A percentile compares a stretch with the other conserved stretches of the same genome.
Evolutionary conservation across 2,888 invertebrate species (phyloP).

Genomic region (Dasysyrphus albostriatus): DNA sequence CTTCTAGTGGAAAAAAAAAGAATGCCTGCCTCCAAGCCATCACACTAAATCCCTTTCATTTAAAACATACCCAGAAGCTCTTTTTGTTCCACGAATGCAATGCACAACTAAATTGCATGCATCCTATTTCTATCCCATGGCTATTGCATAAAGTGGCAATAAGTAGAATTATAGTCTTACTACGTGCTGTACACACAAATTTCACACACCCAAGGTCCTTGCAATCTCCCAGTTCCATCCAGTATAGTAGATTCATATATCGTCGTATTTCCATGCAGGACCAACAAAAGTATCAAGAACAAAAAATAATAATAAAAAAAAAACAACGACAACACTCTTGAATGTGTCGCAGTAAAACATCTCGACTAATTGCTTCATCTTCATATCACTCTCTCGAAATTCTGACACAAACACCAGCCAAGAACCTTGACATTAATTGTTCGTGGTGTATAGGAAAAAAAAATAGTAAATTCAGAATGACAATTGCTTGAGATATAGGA

Average conservation of each 20-base stretch:
- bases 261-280: conserved; percentile 12
- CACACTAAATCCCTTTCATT: conserved; percentile 29
- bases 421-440: conserved; percentile 75
- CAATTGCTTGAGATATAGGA: conserved; percentile 21
- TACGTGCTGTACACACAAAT: conserved; percentile 44
- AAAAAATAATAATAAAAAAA: not conserved
- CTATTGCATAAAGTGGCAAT: conserved; percentile 58
- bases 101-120: conserved; percentile 52
- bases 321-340: conserved; percentile 14
- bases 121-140: conserved; percentile 34
- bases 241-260: not conserved
- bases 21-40: conserved; percentile 31
- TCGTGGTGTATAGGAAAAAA: conserved; percentile 37
- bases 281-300: conserved; percentile 12
- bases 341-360: conserved; percentile 61
- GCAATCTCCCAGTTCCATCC: conserved; percentile 13
- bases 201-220: conserved; percentile 47
- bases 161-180: conserved; percentile 47
- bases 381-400: conserved; percentile 27
- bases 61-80: conserved; percentile 38
- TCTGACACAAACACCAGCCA: conserved; percentile 49
- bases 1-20: not conserved
- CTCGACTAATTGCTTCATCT: conserved; percentile 63
- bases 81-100: conserved; percentile 8
- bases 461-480: conserved; percentile 26